Conservation (phyloP, 2,797 vertebrate species). For the Craterocephalus amniculus region DNA sequence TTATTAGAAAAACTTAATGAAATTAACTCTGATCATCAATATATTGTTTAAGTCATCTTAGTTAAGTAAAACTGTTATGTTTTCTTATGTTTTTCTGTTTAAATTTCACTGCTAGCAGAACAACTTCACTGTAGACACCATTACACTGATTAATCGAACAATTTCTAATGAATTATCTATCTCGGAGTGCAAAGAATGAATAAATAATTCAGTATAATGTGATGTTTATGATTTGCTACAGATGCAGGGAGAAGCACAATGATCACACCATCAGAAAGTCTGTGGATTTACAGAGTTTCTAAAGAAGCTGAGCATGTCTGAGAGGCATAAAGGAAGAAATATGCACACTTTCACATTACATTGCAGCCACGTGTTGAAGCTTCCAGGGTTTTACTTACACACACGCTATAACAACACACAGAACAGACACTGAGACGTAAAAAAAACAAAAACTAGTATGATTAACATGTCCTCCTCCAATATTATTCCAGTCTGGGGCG, state of each 20-base stretch:
- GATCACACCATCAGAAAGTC: background rate
- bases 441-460: no score
- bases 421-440: background rate
- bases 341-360: constrained; percentile 14
- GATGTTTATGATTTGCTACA: background rate
- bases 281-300: background rate
- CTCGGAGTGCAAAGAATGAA: background rate
- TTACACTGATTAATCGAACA: background rate
- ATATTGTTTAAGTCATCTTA: background rate
- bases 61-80: no score
- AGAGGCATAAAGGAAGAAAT: background rate
- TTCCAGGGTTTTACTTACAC: constrained; percentile 1
- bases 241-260: background rate
- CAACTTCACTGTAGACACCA: background rate
- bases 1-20: background rate
- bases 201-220: background rate
- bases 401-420: background rate
- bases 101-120: background rate
- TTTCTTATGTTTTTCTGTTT: background rate
- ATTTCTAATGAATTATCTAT: background rate
- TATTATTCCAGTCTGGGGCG: background rate
- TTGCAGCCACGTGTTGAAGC: constrained; percentile 14
- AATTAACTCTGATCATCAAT: background rate
- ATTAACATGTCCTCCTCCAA: background rate
- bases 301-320: background rate